Percentiles rank a stretch among this genome's conserved stretches.
phyloP scores from a whole-genome alignment of 2,888 invertebrate genomes.

The Nymphalis c-album region DNA sequence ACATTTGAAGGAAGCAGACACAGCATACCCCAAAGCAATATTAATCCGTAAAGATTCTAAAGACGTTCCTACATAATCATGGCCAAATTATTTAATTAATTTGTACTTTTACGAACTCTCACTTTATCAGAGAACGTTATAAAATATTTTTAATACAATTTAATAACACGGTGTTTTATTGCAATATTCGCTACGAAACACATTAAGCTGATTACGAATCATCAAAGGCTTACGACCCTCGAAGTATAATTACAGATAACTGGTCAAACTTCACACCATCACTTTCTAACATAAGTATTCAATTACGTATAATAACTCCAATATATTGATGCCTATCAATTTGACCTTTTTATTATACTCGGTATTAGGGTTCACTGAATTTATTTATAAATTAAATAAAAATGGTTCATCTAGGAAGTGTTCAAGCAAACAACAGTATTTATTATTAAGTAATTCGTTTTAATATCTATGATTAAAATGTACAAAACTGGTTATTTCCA shows the following conservation, averaged over 20 bases:
- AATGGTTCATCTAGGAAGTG: no score
- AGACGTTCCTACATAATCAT: no score
- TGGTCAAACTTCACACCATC: slow-evolving; percentile 49
- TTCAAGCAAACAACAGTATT: no score
- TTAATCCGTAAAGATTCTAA: no score
- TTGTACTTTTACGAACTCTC: background rate
- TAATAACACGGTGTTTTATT: slow-evolving; percentile 2
- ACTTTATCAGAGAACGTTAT: background rate
- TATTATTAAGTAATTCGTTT: no score
- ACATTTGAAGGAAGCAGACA: no score
- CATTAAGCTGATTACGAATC: slow-evolving; percentile 57
- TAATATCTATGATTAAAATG: no score
- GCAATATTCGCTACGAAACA: slow-evolving; percentile 7
- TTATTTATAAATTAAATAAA: background rate
- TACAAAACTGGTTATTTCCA: no score
- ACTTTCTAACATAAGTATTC: slow-evolving; percentile 63
- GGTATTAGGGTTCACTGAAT: slow-evolving; percentile 32
- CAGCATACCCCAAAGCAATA: no score
- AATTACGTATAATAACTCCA: slow-evolving; percentile 67
- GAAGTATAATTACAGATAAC: slow-evolving; percentile 57
- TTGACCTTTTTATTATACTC: slow-evolving; percentile 46
- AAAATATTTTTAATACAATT: slow-evolving; percentile 4
- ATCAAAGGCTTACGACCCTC: slow-evolving; percentile 51
- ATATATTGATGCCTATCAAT: slow-evolving; percentile 66
- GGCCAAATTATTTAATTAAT: background rate